A percentile compares a stretch with the other conserved stretches of the same genome.
phyloP scores from a whole-genome alignment of 35 echinoderm and acorn worm species.

The Lytechinus variegatus region DNA sequence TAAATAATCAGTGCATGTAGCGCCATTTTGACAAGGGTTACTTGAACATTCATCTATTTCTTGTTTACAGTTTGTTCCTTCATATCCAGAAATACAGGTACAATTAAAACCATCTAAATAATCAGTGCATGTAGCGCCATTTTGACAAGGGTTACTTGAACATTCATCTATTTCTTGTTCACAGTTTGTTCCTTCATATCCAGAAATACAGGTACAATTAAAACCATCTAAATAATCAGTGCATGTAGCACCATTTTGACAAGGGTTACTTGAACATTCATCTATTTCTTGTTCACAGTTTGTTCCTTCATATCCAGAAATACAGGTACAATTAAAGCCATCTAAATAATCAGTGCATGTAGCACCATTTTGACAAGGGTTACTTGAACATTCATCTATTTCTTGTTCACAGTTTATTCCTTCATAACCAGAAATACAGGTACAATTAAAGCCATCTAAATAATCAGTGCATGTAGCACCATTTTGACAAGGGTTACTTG shows the following conservation, averaged over 20 bases:
- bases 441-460: constrained; percentile 48
- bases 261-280: constrained; percentile 62
- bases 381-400: constrained; percentile 54
- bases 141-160: constrained; percentile 54
- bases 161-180: constrained; percentile 68
- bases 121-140: constrained; percentile 60
- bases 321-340: constrained; percentile 42
- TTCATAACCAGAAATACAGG: constrained; percentile 22
- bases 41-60: too few species aligned
- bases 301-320: constrained; percentile 44
- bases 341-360: constrained; percentile 18
- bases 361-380: constrained; percentile 59
- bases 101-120: constrained; percentile 47
- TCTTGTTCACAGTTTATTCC: constrained; percentile 11
- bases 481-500: not conserved
- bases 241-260: constrained; percentile 52
- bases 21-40: too few species aligned
- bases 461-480: not conserved
- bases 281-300: constrained; percentile 63
- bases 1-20: too few species aligned
- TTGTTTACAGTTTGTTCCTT: too few species aligned
- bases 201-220: constrained; percentile 51
- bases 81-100: constrained; percentile 52
- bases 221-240: constrained; percentile 52
- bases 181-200: constrained; percentile 62